Evolutionary conservation across 2,113 vertebrate species (phyloP), one percentile per base, ranked within the genome.

Genomic region (Ariopsis seemanni): DNA sequence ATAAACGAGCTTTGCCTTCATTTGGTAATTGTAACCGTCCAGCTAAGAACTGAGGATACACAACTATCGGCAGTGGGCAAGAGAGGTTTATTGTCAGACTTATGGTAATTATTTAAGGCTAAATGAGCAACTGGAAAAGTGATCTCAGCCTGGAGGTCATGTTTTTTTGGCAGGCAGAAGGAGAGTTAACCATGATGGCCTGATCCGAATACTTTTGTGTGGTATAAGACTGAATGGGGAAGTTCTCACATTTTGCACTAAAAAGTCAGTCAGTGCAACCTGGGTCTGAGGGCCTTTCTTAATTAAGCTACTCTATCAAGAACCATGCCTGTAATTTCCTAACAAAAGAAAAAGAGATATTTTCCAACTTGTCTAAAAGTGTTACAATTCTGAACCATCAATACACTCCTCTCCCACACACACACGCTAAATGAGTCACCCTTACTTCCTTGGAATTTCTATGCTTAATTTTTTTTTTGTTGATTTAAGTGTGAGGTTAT

Each of bases 311-410:
- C 92, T 92, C 69, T 90, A 91, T 75, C 88, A 90, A 90, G 90
- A 93, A 94, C 90, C 90, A 88, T 87, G 75, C 88, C 87, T 91
- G 91, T 93, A 91, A 94, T 93, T 94, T 93, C 85, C 90, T 92
- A 92, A 93, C 91, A 91, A 93, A 92, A 86, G 74, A 14, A 86
- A 86, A 58, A 53, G 1, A 84, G 5, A 34, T 62, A 89, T n/a
- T 89, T 91, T 92, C 89, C 79, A 91, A 90, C 91, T 89, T 90
- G 80, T 89, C 91, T 86, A 8, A 52, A 89, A 75, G 78, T 85
- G 84, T 93, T 91, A 90, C 88, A 85, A 62, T 53, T 69, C 15
- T 50, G 25, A 81, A 81, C 78, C 62, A 91, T 89, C 92, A 89
- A 86, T 90, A 89, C n/a, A 78, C 58, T 30, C 57, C 87, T 84